These are phyloP conservation scores for Drosophila cognata DNA, from an alignment of 2,888 invertebrate genomes.

Conservation along the genomic window DNA sequence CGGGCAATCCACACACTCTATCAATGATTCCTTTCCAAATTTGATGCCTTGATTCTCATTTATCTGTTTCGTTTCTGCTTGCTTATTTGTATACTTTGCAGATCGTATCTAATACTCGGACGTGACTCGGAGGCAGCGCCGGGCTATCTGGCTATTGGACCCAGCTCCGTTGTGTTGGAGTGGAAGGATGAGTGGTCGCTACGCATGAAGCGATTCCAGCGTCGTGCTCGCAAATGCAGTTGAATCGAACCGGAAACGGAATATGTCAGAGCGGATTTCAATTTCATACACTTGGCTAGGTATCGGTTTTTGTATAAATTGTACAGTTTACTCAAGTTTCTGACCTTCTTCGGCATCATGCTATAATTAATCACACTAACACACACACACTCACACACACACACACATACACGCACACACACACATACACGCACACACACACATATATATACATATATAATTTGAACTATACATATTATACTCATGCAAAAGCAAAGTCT, in stretches of 20 bases:
- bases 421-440: not conserved
- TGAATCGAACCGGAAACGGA: slow-evolving; percentile 85
- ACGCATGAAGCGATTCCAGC: slow-evolving; percentile 84
- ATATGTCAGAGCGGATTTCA: slow-evolving; percentile 84
- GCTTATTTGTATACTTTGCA: slow-evolving; percentile 25
- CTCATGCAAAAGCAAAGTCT: slow-evolving; percentile 38
- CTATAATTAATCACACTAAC: slow-evolving; percentile 69
- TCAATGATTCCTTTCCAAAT: too few species aligned
- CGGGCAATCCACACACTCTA: not conserved
- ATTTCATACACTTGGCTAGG: slow-evolving; percentile 84
- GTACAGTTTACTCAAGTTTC: slow-evolving; percentile 85
- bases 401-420: slow-evolving; percentile 2
- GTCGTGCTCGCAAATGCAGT: slow-evolving; percentile 84
- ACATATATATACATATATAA: slow-evolving; percentile 10
- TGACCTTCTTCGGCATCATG: slow-evolving; percentile 84
- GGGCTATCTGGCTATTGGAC: slow-evolving; percentile 83
- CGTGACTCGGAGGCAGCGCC: slow-evolving; percentile 84
- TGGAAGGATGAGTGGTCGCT: slow-evolving; percentile 84
- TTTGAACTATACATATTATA: slow-evolving; percentile 9
- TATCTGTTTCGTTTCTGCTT: not conserved
- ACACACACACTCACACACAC: slow-evolving; percentile 13
- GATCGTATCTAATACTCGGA: slow-evolving; percentile 84
- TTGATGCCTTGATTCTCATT: not conserved
- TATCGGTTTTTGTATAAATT: slow-evolving; percentile 85
- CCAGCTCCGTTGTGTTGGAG: slow-evolving; percentile 83